Conservation (phyloP, 2,888 invertebrate genomes). For the Leptodirus hochenwartii region DNA sequence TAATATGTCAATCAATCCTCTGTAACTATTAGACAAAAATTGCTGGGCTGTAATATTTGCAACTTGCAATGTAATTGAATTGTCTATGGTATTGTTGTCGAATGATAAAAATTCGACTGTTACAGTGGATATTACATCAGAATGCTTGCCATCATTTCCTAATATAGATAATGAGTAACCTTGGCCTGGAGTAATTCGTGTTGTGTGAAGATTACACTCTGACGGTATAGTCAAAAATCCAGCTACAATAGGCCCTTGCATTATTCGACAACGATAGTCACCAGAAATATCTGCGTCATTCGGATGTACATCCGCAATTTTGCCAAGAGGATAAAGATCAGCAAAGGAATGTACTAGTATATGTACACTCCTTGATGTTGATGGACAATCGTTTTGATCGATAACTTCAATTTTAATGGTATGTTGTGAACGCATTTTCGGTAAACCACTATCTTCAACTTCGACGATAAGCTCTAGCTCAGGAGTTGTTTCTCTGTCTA, state of each 20-base stretch:
- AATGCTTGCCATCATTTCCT: slow-evolving; percentile 80
- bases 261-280: slow-evolving; percentile 69
- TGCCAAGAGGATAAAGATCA: slow-evolving; percentile 55
- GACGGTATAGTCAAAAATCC: slow-evolving; percentile 50
- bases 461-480: slow-evolving; percentile 58
- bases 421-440: slow-evolving; percentile 67
- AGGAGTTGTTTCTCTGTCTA: slow-evolving; percentile 69
- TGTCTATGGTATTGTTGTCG: slow-evolving; percentile 63
- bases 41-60: slow-evolving; percentile 51
- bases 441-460: slow-evolving; percentile 76
- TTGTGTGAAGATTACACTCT: slow-evolving; percentile 65
- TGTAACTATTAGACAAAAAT: slow-evolving; percentile 62
- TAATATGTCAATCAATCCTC: slow-evolving; percentile 50
- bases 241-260: slow-evolving; percentile 40
- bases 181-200: slow-evolving; percentile 48
- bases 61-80: slow-evolving; percentile 62
- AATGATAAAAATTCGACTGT: slow-evolving; percentile 67
- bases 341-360: slow-evolving; percentile 63
- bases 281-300: slow-evolving; percentile 83
- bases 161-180: slow-evolving; percentile 63
- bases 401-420: slow-evolving; percentile 54
- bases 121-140: slow-evolving; percentile 72
- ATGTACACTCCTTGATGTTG: slow-evolving; percentile 63
- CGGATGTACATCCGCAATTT: slow-evolving; percentile 81
- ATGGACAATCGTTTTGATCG: slow-evolving; percentile 86